Percentiles rank a stretch among this genome's conserved stretches.
Conservation (phyloP, 1,140 invertebrate genomes). For the Mizuhopecten yessoensis region DNA sequence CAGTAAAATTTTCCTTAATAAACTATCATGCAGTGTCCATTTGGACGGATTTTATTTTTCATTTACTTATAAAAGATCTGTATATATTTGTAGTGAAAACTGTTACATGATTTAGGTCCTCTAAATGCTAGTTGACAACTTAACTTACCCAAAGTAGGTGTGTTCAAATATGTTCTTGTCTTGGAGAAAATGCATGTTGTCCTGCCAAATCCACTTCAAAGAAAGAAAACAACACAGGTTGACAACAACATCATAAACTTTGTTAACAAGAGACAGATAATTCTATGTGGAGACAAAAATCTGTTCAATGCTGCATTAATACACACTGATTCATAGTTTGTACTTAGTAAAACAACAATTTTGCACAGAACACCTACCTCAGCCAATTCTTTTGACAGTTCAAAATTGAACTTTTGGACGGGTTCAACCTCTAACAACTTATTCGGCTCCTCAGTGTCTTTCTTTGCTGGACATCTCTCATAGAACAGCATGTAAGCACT, state of each 20-base stretch:
- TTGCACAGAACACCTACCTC: slow-evolving; percentile 70
- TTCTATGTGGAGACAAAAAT: too few species aligned
- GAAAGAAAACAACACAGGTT: slow-evolving; percentile 46
- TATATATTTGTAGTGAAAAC: too few species aligned
- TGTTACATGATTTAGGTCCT: too few species aligned
- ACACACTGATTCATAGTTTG: neutral
- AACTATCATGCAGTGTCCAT: too few species aligned
- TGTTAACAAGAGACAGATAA: neutral
- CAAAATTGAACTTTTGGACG: slow-evolving; percentile 78
- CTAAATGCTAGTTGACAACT: neutral
- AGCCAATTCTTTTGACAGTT: slow-evolving; percentile 79
- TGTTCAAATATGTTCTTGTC: slow-evolving; percentile 98
- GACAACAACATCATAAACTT: too few species aligned
- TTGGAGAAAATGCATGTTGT: slow-evolving; percentile 96
- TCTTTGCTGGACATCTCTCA: slow-evolving; percentile 87
- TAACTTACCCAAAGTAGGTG: slow-evolving; percentile 94
- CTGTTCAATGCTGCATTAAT: neutral
- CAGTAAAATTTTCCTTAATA: too few species aligned
- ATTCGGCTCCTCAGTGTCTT: slow-evolving; percentile 59
- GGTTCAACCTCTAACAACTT: slow-evolving; percentile 63
- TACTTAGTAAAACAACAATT: neutral
- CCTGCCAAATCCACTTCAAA: slow-evolving; percentile 90
- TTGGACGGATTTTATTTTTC: too few species aligned
- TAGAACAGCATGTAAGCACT: slow-evolving; percentile 99
- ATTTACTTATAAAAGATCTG: too few species aligned